phyloP scores from a whole-genome alignment of 2,113 vertebrate species.

The Melozone crissalis region DNA sequence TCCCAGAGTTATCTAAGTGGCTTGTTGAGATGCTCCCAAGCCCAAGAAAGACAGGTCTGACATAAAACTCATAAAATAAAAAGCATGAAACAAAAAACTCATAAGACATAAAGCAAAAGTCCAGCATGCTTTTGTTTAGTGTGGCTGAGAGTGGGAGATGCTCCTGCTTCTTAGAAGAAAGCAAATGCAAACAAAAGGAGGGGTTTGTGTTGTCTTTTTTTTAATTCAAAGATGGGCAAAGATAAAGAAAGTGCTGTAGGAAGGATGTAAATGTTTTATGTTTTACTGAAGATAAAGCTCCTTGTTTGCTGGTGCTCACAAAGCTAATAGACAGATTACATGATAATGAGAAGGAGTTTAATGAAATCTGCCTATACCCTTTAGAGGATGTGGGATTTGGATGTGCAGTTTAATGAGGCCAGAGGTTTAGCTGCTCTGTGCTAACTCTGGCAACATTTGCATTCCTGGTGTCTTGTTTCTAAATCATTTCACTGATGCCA shows the following conservation, averaged over 20 bases:
- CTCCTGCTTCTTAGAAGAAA: neutral
- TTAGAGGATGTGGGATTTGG: neutral
- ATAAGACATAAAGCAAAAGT: neutral
- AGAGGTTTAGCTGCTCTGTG: neutral
- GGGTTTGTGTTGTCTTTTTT: neutral
- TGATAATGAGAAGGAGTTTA: neutral
- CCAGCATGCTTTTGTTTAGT: neutral
- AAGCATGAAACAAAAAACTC: no score
- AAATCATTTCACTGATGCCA: neutral
- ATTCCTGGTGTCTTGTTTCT: neutral
- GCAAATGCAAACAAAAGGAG: neutral
- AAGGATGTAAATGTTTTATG: neutral
- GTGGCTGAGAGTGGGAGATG: neutral
- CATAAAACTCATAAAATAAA: neutral
- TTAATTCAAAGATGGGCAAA: neutral
- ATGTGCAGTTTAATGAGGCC: neutral
- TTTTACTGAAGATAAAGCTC: slow-evolving; percentile 1
- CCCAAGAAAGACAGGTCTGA: neutral
- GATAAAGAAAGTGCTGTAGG: neutral
- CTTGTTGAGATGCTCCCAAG: neutral
- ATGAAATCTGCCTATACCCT: neutral
- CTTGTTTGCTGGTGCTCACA: neutral
- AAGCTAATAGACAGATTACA: neutral
- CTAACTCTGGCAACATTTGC: neutral
- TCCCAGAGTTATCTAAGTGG: neutral